Base-by-base conservation (phyloP, 2,797 vertebrate genomes). In the Oreochromis mossambicus region DNA sequence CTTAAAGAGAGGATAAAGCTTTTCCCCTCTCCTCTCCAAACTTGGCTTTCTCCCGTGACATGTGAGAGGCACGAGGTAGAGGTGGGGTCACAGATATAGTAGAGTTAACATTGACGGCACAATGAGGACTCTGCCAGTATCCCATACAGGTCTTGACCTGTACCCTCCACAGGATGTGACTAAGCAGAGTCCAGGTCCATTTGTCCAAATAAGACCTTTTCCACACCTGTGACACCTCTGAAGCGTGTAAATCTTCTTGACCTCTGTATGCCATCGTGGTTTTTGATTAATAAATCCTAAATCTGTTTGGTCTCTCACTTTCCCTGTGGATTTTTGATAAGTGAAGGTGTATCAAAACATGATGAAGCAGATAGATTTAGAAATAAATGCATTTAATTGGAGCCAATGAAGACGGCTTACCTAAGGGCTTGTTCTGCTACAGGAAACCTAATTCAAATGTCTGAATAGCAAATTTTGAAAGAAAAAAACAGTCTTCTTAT, bases 1-100 rank as follows among this genome's bases (percentile, higher is more conserved):
- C 88, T 94, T 91, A 91, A 89, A 95, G 90, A 94, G 92, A 91
- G 93, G 92, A 94, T 93, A 92, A 75, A 90, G 91, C 84, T 89
- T 95, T 92, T 92, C 88, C 90, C 87, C 89, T 88, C 80, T 82
- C 79, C 88, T 79, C 88, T 92, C 85, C 82, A 85, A 92, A 86
- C 90, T 91, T 93, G 89, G 91, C 90, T 91, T 91, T 88, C 91
- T 87, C 92, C 52, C 52, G 17, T 88, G 91, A 86, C 91, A 90
- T 87, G 88, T 86, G 91, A 92, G 89, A 92, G 80, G 84, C 68
- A 79, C 68, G 86, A 92, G 88, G 85, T 87, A 46, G 88, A 91
- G 82, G 86, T 55, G 82, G 87, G 88, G 93, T 94, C 92, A 92
- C 76, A 70, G 79, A 81, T 86, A 86, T 43, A 81, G 78, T 36